A percentile compares a stretch with the other conserved stretches of the same genome.
Conservation (phyloP, 2,888 invertebrate genomes). For the Erannis defoliaria region DNA sequence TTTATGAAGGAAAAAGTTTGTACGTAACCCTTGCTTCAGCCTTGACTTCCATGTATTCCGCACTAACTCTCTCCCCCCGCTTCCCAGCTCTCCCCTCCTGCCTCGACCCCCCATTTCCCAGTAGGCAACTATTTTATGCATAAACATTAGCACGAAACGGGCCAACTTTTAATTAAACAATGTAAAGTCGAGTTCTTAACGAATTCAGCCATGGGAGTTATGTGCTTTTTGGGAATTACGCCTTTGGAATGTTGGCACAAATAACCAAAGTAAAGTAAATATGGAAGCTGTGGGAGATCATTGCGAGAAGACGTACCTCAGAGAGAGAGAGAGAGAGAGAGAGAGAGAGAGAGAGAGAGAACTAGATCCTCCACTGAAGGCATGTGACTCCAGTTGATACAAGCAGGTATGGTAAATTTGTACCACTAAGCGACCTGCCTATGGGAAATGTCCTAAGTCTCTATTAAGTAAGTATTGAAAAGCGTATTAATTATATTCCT, state of each 20-base stretch:
- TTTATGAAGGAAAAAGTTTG: background rate
- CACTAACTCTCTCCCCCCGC: background rate
- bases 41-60: slow-evolving; percentile 9
- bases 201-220: slow-evolving; percentile 21
- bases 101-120: background rate
- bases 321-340: too few relatives aligned
- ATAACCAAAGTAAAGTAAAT: too few relatives aligned
- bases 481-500: too few relatives aligned
- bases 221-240: slow-evolving; percentile 11
- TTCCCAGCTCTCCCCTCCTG: background rate
- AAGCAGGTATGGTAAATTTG: too few relatives aligned
- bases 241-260: background rate
- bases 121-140: slow-evolving; percentile 47
- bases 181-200: slow-evolving; percentile 24
- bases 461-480: too few relatives aligned
- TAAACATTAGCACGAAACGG: slow-evolving; percentile 54
- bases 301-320: too few relatives aligned
- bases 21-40: background rate
- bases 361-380: too few relatives aligned
- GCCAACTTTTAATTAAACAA: slow-evolving; percentile 59
- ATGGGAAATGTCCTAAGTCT: too few relatives aligned
- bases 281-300: too few relatives aligned
- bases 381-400: too few relatives aligned
- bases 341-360: too few relatives aligned
- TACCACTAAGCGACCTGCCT: too few relatives aligned